Conservation (phyloP, 2,888 invertebrate genomes). For the Sipha maydis region DNA sequence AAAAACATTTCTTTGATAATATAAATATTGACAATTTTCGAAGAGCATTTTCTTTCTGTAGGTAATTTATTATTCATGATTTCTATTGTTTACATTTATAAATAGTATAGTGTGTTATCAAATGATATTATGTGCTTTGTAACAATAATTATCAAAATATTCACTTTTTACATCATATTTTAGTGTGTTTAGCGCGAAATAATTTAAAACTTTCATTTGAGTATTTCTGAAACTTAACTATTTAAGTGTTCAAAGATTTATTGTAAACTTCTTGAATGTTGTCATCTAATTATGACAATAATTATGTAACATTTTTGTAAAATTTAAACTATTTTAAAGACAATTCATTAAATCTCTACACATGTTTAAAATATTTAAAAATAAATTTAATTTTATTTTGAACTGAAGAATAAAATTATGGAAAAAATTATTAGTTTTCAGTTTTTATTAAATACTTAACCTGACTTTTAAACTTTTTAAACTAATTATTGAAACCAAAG, state of each 20-base stretch:
- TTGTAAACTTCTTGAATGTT: background rate
- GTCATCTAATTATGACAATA: background rate
- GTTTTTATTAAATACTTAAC: background rate
- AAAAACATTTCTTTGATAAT: no score
- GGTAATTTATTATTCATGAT: no score
- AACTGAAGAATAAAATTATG: no score
- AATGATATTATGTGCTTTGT: no score
- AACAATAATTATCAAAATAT: background rate
- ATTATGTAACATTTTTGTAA: background rate
- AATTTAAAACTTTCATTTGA: background rate
- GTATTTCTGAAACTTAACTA: background rate
- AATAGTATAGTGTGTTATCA: no score
- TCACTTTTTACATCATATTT: background rate
- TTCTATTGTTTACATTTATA: no score
- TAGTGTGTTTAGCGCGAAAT: background rate
- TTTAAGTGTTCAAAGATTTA: background rate
- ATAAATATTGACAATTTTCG: no score
- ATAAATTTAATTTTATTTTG: no score
- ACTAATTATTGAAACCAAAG: no score
- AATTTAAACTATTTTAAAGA: background rate
- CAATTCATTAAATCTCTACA: background rate
- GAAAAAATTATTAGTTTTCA: no score
- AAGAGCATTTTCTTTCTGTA: no score
- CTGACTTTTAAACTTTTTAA: background rate
- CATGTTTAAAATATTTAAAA: background rate